These are phyloP conservation scores for Diploptera punctata DNA, from an alignment of 2,888 invertebrate species.

Conservation along the genomic window DNA sequence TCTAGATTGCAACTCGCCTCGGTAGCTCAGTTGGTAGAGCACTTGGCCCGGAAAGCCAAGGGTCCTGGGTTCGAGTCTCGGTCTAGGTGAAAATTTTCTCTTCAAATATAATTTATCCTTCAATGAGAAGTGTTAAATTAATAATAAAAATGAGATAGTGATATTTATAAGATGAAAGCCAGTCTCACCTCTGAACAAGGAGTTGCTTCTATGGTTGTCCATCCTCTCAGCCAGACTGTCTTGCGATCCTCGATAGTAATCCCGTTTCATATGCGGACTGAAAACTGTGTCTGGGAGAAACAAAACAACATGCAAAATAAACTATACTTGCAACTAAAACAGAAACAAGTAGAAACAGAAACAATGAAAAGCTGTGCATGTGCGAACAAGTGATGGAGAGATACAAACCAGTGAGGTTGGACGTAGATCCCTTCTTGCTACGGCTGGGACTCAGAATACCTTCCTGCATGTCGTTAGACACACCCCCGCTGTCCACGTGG, in stretches of 20 bases:
- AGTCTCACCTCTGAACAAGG: slow-evolving; percentile 65
- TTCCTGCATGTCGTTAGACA: slow-evolving; percentile 69
- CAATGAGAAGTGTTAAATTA: too few relatives aligned
- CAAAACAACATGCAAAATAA: slow-evolving; percentile 27
- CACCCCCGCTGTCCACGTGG: slow-evolving; percentile 81
- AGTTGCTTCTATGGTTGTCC: slow-evolving; percentile 40
- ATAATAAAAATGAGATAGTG: background rate
- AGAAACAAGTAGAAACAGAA: too few relatives aligned
- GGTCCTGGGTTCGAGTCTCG: too few relatives aligned
- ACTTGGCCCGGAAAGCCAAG: too few relatives aligned
- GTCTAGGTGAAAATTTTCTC: too few relatives aligned
- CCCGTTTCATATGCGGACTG: slow-evolving; percentile 72
- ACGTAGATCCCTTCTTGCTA: slow-evolving; percentile 81
- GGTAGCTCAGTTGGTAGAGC: too few relatives aligned
- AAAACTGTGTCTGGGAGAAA: slow-evolving; percentile 43
- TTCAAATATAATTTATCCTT: too few relatives aligned
- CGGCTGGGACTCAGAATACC: slow-evolving; percentile 74
- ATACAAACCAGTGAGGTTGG: slow-evolving; percentile 78
- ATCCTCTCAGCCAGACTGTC: slow-evolving; percentile 75
- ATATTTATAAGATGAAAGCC: too few relatives aligned
- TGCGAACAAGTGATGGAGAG: background rate
- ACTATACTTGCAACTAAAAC: background rate
- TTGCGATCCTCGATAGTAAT: slow-evolving; percentile 91
- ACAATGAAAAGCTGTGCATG: too few relatives aligned
- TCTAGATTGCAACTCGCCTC: too few relatives aligned